Evolutionary conservation across 2,888 invertebrate species (phyloP).

Genomic region (Syritta pipiens): DNA sequence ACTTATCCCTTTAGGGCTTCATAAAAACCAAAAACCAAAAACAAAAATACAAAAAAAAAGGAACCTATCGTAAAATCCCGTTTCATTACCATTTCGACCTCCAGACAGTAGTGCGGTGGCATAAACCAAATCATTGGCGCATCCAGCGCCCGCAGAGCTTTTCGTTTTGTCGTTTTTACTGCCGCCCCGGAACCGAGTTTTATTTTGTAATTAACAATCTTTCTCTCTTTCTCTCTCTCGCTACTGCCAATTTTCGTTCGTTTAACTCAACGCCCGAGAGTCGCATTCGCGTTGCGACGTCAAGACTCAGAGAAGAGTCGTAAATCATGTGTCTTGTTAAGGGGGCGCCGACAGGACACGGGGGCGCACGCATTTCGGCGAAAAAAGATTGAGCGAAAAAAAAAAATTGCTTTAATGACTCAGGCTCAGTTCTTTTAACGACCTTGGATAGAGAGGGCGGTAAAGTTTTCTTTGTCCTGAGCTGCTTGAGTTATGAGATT

Average conservation of each 20-base stretch:
- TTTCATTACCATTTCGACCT: conserved; percentile 12
- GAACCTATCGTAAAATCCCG: not conserved
- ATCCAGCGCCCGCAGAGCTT: not conserved
- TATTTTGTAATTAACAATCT: conserved; percentile 42
- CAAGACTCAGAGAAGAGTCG: conserved; percentile 1
- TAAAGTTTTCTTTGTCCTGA: too few relatives aligned
- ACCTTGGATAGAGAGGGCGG: too few relatives aligned
- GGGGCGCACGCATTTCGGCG: not conserved
- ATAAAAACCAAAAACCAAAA: not conserved
- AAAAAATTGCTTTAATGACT: too few relatives aligned
- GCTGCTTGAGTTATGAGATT: too few relatives aligned
- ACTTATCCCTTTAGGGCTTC: not conserved
- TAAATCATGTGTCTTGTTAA: conserved; percentile 18
- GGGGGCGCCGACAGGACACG: not conserved
- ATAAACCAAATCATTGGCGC: conserved; percentile 12
- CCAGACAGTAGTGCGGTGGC: conserved; percentile 6
- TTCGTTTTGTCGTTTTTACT: conserved; percentile 5
- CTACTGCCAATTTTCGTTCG: conserved; percentile 6
- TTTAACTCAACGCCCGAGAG: conserved; percentile 2
- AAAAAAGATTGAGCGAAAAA: not conserved
- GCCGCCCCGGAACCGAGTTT: conserved; percentile 27
- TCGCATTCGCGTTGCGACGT: too few relatives aligned
- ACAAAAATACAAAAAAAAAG: not conserved
- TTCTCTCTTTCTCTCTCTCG: too few relatives aligned
- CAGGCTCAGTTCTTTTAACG: too few relatives aligned